Evolutionary conservation across 2,113 vertebrate species (phyloP).

Genomic region (Pedetes capensis): DNA sequence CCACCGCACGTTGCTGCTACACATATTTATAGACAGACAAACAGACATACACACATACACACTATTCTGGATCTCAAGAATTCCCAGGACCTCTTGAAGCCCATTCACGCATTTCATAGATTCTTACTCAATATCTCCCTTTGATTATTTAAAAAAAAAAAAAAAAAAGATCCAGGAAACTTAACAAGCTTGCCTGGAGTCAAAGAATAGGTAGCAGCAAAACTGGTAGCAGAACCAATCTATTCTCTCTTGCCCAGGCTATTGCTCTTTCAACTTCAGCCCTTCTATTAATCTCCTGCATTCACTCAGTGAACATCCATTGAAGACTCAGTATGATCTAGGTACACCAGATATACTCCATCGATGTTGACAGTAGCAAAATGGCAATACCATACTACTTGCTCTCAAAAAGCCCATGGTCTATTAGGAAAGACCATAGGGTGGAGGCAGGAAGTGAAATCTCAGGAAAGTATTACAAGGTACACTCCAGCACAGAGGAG

Average conservation of each 20-base stretch:
- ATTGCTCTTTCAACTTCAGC: neutral
- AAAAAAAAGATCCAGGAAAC: neutral
- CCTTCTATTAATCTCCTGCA: neutral
- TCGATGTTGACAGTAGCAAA: neutral
- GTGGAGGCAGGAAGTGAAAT: too few relatives aligned
- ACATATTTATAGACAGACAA: too few relatives aligned
- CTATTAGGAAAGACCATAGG: neutral
- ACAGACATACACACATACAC: neutral
- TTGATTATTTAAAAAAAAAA: neutral
- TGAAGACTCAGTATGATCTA: neutral
- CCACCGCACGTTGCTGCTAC: too few relatives aligned
- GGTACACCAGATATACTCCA: accelerated
- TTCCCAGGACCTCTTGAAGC: neutral
- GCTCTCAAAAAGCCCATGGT: neutral
- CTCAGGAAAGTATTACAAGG: neutral
- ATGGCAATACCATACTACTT: neutral
- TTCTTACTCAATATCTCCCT: neutral
- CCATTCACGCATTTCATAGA: neutral
- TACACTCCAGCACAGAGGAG: neutral
- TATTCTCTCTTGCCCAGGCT: neutral
- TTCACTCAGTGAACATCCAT: neutral
- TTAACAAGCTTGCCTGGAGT: neutral
- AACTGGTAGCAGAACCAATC: neutral
- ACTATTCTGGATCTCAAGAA: neutral
- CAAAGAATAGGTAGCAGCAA: neutral